phyloP scores from a whole-genome alignment of 2,113 vertebrate species.

The Morone saxatilis region DNA sequence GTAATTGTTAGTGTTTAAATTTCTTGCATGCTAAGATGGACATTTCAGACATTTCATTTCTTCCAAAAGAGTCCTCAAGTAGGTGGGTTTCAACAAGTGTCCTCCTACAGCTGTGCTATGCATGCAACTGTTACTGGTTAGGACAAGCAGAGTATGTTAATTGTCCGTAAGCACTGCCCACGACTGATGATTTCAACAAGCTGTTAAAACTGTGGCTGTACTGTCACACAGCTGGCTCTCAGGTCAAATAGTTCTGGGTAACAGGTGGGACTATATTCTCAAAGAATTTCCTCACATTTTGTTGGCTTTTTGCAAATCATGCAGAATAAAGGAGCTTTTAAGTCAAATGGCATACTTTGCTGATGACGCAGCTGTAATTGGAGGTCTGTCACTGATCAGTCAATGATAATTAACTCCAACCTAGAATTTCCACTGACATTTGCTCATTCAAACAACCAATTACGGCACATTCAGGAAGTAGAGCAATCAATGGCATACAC shows the following conservation, averaged over 20 bases:
- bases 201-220: constrained; percentile 13
- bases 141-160: constrained; percentile 27
- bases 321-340: constrained; percentile 8
- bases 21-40: neutral
- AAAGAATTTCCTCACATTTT: constrained; percentile 12
- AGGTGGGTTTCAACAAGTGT: constrained; percentile 13
- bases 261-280: constrained; percentile 27
- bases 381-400: constrained; percentile 55
- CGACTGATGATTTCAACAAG: constrained; percentile 22
- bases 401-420: constrained; percentile 69
- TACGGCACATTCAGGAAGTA: constrained; percentile 40
- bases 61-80: neutral
- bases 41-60: neutral
- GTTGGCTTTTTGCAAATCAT: constrained; percentile 28
- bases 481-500: constrained; percentile 20
- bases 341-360: constrained; percentile 27
- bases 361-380: constrained; percentile 56
- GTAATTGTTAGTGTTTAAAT: neutral
- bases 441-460: constrained; percentile 63
- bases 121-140: constrained; percentile 1
- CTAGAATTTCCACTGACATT: constrained; percentile 64
- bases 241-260: constrained; percentile 5
- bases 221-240: constrained; percentile 21
- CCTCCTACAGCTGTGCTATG: constrained; percentile 20
- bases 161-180: constrained; percentile 1